Evolutionary conservation across 2,888 invertebrate genomes (phyloP), one percentile per base, ranked within the genome.

Genomic region (Micoletzkya japonica): DNA sequence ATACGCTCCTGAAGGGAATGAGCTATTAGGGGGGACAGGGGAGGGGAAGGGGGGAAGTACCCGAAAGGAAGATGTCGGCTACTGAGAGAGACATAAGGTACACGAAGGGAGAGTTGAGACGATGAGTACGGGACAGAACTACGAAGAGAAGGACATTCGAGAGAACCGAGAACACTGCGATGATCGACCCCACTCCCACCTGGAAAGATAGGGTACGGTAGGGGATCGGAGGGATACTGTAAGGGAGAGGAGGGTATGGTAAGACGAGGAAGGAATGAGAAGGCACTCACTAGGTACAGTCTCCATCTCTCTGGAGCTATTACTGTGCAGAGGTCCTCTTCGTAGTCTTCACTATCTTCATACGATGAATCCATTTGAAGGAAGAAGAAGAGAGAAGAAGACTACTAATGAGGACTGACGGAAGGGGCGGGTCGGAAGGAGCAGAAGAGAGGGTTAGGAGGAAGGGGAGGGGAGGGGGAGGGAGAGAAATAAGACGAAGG

Each of bases 71-170:
- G 2, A 79, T 76, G 72, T 85, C 85, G 26, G 81, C 76, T 0
- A 81, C 60, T 0, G 85, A 78, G 30, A 85, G 73, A 44, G 82
- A 77, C 39, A 77, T 76, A 56, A 85, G 75, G 61, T 84, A 85
- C 20, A 84, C 56, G 37, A 84, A 72, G 66, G 85, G 82, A 26
- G 79, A 78, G 52, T 73, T 72, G 10, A 81, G 73, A 52, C 79
- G 75, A 24, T 72, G 73, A 56, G 78, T 80, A 20, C 74, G 59
- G 32, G 74, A 68, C 28, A 85, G 73, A 2, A 85, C 75, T 24
- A 74, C 44, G 72, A 84, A 82, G 32, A 85, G 75, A 57, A 85
- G 81, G n/a, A 75, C 72, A 73, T 85, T 85, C 72, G 82, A 80
- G 52, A 79, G 56, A 37, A 82, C 74, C 7, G 82, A 82, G 56